Base-by-base conservation (phyloP, 1,140 invertebrate species). In the Apocrypta bakeri region DNA sequence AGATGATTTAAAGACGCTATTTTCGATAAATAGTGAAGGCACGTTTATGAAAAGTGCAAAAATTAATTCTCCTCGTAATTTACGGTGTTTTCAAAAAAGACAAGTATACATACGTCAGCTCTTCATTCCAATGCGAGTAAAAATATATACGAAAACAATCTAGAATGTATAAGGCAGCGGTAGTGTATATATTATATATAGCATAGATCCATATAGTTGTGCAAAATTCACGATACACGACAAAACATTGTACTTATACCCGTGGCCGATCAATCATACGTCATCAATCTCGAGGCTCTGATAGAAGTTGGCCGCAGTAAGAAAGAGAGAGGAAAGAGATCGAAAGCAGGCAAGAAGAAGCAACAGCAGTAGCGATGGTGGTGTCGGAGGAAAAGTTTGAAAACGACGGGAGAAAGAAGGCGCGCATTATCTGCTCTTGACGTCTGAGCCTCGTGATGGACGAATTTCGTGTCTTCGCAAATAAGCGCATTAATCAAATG, bases 401-500 rank as follows among this genome's bases (percentile, higher is more conserved):
- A 11, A 29, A 40, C 77, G 72, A 66, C 61, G 82, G 73, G 82
- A 82, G 80, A 79, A 61, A 81, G 31, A 76, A 76, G 25, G 29
- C n/a, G 40, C 63, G 73, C 29, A 81, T 81, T 73, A 40, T 81
- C 56, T 81, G 17, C 9, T n/a, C 71, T 66, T 74, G 61, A 81
- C 25, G 71, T 74, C 33, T 63, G 1, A 48, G 17, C 63, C 82
- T 83, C 81, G 69, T 83, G 82, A 83, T 83, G 82, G 82, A 80
- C 83, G 83, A 84, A 84, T 84, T 81, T 81, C 56, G 79, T 81
- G 78, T 84, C 79, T 84, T 81, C 68, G 83, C 83, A 81, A 84
- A 84, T 84, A 84, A 84, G 79, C 83, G 83, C 79, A 84, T 84
- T 84, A 81, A 77, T 84, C 83, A 84, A 84, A 72, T 84, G 83